Evolutionary conservation across 2,113 vertebrate genomes (phyloP).

Genomic region (Euleptes europaea): DNA sequence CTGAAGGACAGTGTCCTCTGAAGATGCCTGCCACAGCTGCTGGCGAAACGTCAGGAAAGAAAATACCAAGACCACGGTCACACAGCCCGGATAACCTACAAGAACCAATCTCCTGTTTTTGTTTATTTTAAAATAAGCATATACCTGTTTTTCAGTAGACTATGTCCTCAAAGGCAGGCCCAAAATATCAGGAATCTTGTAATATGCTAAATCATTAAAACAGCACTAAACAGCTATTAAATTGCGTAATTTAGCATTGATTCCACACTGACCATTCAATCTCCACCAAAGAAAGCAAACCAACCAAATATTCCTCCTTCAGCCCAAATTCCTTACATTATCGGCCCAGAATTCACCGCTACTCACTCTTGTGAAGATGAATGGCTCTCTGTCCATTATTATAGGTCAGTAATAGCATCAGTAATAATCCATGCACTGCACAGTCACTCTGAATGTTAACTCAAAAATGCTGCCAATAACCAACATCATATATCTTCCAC

Average conservation of each 20-base stretch:
- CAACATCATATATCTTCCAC: slow-evolving; percentile 8
- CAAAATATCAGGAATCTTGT: too few species aligned
- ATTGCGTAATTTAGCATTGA: background rate
- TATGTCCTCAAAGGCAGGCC: too few species aligned
- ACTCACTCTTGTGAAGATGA: slow-evolving; percentile 44
- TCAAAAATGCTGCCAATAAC: slow-evolving; percentile 41
- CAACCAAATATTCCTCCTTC: slow-evolving; percentile 33
- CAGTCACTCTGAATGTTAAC: slow-evolving; percentile 48
- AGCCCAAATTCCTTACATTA: slow-evolving; percentile 22
- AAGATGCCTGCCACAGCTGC: too few species aligned
- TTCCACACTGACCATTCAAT: background rate
- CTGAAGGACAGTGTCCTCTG: too few species aligned
- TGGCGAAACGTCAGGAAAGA: too few species aligned
- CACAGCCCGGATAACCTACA: too few species aligned
- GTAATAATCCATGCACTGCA: slow-evolving; percentile 50
- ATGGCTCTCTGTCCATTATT: slow-evolving; percentile 57
- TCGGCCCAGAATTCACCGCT: slow-evolving; percentile 47
- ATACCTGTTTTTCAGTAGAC: too few species aligned
- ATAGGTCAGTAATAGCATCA: slow-evolving; percentile 57
- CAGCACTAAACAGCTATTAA: too few species aligned
- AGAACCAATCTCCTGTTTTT: too few species aligned
- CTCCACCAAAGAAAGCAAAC: background rate
- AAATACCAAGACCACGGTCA: too few species aligned
- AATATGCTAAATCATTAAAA: too few species aligned
- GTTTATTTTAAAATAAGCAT: too few species aligned